A percentile compares a stretch with the other conserved stretches of the same genome.
phyloP scores from a whole-genome alignment of 1,140 invertebrate genomes.

The Cardiocondyla obscurior region DNA sequence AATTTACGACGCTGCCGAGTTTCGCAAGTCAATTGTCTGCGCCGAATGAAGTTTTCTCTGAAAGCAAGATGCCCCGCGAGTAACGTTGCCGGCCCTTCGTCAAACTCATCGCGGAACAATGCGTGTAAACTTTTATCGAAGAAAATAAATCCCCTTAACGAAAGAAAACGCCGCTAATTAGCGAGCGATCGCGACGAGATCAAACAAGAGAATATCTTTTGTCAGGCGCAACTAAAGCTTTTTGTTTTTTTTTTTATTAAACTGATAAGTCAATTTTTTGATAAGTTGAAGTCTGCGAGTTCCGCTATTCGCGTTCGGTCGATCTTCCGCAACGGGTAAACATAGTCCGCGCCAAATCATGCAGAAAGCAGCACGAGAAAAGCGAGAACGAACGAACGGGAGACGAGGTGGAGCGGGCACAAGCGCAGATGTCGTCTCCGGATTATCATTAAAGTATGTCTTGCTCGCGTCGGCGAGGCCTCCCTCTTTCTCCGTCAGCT shows the following conservation, averaged over 20 bases:
- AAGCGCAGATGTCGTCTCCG: slow-evolving; percentile 68
- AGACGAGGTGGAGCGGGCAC: slow-evolving; percentile 15
- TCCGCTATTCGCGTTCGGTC: slow-evolving; percentile 12
- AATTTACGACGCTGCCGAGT: slow-evolving; percentile 46
- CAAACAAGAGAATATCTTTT: too few relatives aligned
- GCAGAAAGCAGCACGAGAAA: slow-evolving; percentile 14
- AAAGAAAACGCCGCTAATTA: neutral
- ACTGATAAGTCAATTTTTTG: too few relatives aligned
- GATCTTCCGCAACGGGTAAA: slow-evolving; percentile 1
- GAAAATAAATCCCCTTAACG: neutral
- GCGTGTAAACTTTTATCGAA: neutral
- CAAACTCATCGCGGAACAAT: neutral
- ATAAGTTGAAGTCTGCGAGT: too few relatives aligned
- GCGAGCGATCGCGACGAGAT: neutral
- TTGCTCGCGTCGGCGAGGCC: slow-evolving; percentile 54
- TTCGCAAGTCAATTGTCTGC: neutral
- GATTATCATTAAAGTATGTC: slow-evolving; percentile 75
- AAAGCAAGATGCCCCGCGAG: neutral
- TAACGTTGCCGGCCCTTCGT: neutral
- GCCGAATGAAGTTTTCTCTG: slow-evolving; percentile 20
- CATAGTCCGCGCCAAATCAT: slow-evolving; percentile 20
- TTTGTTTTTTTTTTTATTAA: too few relatives aligned
- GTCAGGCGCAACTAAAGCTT: too few relatives aligned
- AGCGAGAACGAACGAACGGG: neutral
- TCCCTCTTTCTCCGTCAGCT: slow-evolving; percentile 26